Evolutionary conservation across 1,140 invertebrate genomes (phyloP).

Genomic region (Papilio helenus): DNA sequence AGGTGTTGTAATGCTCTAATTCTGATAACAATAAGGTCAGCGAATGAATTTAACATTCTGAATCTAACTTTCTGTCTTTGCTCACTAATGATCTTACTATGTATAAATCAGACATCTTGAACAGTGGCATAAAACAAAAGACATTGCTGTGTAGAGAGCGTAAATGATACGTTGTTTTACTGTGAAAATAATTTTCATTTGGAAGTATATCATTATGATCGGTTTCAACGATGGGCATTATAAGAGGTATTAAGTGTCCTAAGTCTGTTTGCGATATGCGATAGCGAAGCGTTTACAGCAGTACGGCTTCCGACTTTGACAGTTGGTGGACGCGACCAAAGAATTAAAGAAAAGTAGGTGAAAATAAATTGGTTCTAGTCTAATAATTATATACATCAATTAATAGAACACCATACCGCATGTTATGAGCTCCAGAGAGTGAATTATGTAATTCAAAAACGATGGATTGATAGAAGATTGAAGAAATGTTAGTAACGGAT

Average conservation of each 20-base stretch:
- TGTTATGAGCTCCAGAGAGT: background rate
- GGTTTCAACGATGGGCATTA: constrained; percentile 24
- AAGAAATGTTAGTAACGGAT: background rate
- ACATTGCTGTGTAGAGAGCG: constrained; percentile 38
- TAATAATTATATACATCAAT: background rate
- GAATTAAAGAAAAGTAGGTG: background rate
- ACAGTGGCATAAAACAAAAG: constrained; percentile 29
- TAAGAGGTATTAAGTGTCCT: constrained; percentile 21
- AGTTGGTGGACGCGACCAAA: constrained; percentile 32
- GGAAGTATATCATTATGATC: constrained; percentile 42
- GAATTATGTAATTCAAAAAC: background rate
- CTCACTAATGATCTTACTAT: constrained; percentile 18
- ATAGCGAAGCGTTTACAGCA: constrained; percentile 22
- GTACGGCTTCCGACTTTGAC: constrained; percentile 33
- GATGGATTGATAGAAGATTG: background rate
- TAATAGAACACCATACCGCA: background rate
- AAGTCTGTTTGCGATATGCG: constrained; percentile 11
- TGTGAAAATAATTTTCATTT: constrained; percentile 41
- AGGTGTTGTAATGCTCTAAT: constrained; percentile 41
- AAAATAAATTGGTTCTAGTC: background rate
- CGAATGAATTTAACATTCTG: background rate
- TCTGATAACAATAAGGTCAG: constrained; percentile 12
- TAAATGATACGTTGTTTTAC: constrained; percentile 16
- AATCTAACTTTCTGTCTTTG: constrained; percentile 11
- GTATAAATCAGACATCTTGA: background rate